These are phyloP conservation scores for Ceraclea dissimilis DNA, from an alignment of 2,888 invertebrate genomes.

Conservation along the genomic window DNA sequence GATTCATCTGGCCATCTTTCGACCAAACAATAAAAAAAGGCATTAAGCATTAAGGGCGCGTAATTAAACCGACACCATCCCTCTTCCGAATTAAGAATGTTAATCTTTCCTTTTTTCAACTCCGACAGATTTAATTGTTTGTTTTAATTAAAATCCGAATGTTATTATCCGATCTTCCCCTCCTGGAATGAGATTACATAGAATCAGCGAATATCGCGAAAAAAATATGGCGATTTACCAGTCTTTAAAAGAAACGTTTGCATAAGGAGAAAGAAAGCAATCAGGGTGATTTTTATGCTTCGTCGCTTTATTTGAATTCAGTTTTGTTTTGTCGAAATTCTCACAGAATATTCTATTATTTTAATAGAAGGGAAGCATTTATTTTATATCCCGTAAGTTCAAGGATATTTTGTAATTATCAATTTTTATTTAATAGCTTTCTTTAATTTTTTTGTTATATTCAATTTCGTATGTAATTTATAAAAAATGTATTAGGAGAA, in stretches of 20 bases:
- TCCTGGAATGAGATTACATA: conserved; percentile 15
- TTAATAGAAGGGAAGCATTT: too few species aligned
- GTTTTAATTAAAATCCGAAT: conserved; percentile 26
- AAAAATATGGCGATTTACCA: conserved; percentile 9
- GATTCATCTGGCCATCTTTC: conserved; percentile 5
- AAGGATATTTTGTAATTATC: too few species aligned
- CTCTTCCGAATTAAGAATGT: conserved; percentile 21
- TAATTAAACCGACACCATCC: conserved; percentile 25
- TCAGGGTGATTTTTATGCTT: conserved; percentile 7
- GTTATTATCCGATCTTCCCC: conserved; percentile 5
- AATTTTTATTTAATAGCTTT: too few species aligned
- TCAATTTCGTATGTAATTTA: too few species aligned
- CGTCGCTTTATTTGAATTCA: conserved; percentile 4
- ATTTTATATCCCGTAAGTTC: too few species aligned
- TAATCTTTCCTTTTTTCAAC: conserved; percentile 23
- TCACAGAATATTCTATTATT: too few species aligned
- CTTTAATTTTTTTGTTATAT: too few species aligned
- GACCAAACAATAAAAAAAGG: conserved; percentile 12
- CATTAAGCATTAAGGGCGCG: conserved; percentile 22
- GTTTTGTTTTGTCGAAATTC: too few species aligned
- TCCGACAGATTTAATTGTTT: conserved; percentile 26
- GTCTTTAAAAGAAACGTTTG: conserved; percentile 4
- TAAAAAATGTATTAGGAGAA: too few species aligned
- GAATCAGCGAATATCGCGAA: neutral
- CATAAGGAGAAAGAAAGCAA: conserved; percentile 15